phyloP scores from a whole-genome alignment of 2,797 vertebrate genomes.

The Ptychobarbus kaznakovi region DNA sequence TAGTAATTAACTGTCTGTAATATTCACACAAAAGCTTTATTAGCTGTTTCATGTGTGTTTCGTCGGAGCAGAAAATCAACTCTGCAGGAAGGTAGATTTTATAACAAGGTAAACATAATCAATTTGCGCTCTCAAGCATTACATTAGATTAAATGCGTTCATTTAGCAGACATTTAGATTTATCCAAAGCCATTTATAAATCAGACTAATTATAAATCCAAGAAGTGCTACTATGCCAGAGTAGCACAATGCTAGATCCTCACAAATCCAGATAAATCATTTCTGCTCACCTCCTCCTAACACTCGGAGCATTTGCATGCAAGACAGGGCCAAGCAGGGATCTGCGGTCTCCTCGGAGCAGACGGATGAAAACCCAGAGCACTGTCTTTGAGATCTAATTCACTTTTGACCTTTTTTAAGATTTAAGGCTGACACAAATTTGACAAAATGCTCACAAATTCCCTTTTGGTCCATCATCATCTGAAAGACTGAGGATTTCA shows the following conservation, averaged over 20 bases:
- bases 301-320: not conserved
- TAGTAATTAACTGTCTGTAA: not conserved
- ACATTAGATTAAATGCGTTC: not conserved
- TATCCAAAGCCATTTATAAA: not conserved
- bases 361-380: not conserved
- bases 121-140: constrained; percentile 4
- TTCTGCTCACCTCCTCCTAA: not conserved
- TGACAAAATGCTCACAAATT: not conserved
- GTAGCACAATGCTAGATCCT: not conserved
- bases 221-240: not conserved
- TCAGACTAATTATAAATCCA: constrained; percentile 3
- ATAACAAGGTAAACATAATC: not conserved
- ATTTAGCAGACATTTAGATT: not conserved
- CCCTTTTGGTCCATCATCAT: not conserved
- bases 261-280: constrained; percentile 20
- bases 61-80: not conserved
- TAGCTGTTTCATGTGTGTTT: not conserved
- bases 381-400: not conserved
- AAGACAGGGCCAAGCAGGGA: not conserved
- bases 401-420: not conserved
- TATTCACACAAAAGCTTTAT: not conserved
- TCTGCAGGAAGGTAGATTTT: not conserved
- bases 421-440: constrained; percentile 5
- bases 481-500: not conserved
- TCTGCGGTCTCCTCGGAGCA: not conserved